These are phyloP conservation scores for Montipora sp. DNA, from an alignment of 64 coral and sea anemone genomes.

Conservation along the genomic window DNA sequence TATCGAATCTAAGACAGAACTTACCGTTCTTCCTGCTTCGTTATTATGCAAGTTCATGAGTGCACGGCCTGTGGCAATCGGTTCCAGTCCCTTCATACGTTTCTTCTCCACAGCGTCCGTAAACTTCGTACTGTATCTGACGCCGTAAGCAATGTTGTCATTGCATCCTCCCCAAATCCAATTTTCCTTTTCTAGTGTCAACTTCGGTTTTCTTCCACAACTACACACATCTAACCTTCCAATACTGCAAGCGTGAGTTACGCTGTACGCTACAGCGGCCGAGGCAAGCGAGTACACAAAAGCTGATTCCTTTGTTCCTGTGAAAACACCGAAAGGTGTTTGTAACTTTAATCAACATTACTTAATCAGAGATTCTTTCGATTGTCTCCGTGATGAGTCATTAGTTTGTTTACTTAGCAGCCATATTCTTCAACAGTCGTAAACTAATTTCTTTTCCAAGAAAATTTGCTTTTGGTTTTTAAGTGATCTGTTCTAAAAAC, in stretches of 20 bases:
- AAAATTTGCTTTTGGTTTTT: slow-evolving; percentile 2
- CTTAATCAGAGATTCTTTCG: slow-evolving; percentile 30
- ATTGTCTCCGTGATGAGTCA: slow-evolving; percentile 43
- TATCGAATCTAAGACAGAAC: neutral
- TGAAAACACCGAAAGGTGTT: neutral
- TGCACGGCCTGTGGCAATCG: neutral
- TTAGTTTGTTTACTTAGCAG: slow-evolving; percentile 41
- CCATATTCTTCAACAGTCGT: neutral
- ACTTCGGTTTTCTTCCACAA: slow-evolving; percentile 74
- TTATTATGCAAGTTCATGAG: slow-evolving; percentile 88
- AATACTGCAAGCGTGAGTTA: slow-evolving; percentile 85
- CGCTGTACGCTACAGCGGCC: slow-evolving; percentile 80
- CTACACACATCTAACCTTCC: slow-evolving; percentile 67
- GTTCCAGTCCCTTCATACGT: neutral
- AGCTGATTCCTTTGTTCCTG: slow-evolving; percentile 90
- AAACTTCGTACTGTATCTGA: slow-evolving; percentile 74
- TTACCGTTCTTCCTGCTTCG: slow-evolving; percentile 80
- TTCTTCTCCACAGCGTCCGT: slow-evolving; percentile 51
- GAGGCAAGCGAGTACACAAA: slow-evolving; percentile 70
- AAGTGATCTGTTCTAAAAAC: neutral
- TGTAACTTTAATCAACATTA: neutral
- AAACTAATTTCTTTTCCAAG: slow-evolving; percentile 44
- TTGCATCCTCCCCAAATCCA: slow-evolving; percentile 86
- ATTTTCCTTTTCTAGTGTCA: slow-evolving; percentile 67
- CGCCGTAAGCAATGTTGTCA: slow-evolving; percentile 87